Evolutionary conservation across 2,888 invertebrate species (phyloP).

Genomic region (Heliconius ismenius): DNA sequence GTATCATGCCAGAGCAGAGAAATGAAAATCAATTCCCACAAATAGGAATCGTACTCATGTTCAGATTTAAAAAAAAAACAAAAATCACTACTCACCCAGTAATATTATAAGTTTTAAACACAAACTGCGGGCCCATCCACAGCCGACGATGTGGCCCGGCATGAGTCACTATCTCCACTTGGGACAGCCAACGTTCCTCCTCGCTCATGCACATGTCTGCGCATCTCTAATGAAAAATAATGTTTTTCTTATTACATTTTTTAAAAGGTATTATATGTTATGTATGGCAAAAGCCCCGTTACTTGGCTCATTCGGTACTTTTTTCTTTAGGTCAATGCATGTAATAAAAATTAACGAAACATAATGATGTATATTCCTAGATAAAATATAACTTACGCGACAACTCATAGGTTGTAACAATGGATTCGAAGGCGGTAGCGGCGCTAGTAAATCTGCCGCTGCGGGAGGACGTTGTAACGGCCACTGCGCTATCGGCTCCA

Average conservation of each 20-base stretch:
- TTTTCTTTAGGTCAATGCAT: too few relatives aligned
- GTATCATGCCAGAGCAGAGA: too few relatives aligned
- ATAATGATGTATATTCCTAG: too few relatives aligned
- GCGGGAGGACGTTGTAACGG: conserved; percentile 85
- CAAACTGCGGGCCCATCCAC: conserved; percentile 99
- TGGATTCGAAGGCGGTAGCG: conserved; percentile 87
- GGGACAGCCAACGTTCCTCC: conserved; percentile 95
- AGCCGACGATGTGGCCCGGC: conserved; percentile 96
- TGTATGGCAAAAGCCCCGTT: too few relatives aligned
- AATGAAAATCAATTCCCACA: too few relatives aligned
- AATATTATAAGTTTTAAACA: conserved; percentile 95
- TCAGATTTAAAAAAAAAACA: background rate
- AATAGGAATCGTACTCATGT: background rate
- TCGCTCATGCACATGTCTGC: conserved; percentile 77
- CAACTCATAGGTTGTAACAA: conserved; percentile 68
- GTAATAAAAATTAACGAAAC: too few relatives aligned
- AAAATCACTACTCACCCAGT: conserved; percentile 83
- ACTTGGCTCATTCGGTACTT: too few relatives aligned
- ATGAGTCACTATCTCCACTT: conserved; percentile 98
- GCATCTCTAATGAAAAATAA: conserved; percentile 62
- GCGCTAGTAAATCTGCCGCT: conserved; percentile 87
- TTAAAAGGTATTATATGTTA: too few relatives aligned
- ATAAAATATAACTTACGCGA: conserved; percentile 49
- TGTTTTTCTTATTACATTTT: background rate
- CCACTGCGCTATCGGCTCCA: conserved; percentile 95